Conservation (phyloP, 2,113 vertebrate species). For the Lepus timidus region DNA sequence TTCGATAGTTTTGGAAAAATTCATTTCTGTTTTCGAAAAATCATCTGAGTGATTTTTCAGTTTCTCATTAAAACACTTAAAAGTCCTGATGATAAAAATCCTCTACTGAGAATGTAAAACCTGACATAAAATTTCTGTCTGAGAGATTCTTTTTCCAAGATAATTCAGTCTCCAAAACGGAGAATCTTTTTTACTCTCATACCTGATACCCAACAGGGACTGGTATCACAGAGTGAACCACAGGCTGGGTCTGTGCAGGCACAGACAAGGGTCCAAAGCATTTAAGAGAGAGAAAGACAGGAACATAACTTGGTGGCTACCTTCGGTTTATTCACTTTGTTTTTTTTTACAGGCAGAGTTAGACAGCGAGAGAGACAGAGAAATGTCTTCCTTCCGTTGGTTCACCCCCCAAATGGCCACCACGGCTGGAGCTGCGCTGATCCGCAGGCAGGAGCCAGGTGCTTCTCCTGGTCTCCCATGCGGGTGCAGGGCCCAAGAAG, state of each 20-base stretch:
- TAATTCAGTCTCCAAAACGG: background rate
- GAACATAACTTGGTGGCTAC: background rate
- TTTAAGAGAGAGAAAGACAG: background rate
- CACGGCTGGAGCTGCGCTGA: too few species aligned
- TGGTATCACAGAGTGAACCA: background rate
- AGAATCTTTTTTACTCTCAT: background rate
- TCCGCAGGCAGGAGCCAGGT: too few species aligned
- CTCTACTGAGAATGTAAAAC: background rate
- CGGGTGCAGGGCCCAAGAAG: too few species aligned
- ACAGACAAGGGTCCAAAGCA: background rate
- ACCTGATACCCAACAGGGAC: background rate
- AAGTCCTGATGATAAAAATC: background rate
- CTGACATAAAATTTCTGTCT: background rate
- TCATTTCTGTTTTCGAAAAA: background rate
- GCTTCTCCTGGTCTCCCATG: too few species aligned
- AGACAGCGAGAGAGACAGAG: too few species aligned
- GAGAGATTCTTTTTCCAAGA: background rate
- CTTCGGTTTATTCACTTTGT: background rate
- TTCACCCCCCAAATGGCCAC: too few species aligned
- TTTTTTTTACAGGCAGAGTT: too few species aligned
- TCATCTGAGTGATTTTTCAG: background rate
- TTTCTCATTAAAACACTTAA: background rate
- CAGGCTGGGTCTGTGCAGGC: background rate
- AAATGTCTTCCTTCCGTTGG: too few species aligned
- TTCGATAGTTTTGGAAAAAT: background rate